A percentile compares a stretch with the other conserved stretches of the same genome.
phyloP scores from a whole-genome alignment of 1,140 invertebrate species.

The Metopolophium dirhodum region DNA sequence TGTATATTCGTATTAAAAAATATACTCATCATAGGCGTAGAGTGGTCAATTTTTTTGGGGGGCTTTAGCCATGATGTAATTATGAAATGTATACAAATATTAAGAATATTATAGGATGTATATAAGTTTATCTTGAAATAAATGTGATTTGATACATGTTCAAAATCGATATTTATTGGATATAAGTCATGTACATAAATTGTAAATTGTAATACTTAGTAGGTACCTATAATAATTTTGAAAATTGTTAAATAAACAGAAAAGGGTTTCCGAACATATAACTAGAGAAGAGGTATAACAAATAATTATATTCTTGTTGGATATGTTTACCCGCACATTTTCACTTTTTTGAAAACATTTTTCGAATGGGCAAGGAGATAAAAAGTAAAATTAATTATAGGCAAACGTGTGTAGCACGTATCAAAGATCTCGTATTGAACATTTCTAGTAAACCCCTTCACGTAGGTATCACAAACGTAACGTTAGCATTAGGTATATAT shows the following conservation, averaged over 20 bases:
- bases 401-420: not conserved
- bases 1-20: too few species aligned
- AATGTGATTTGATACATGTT: too few species aligned
- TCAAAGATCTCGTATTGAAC: not conserved
- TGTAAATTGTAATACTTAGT: not conserved
- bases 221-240: not conserved
- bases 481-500: not conserved
- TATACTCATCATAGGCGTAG: too few species aligned
- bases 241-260: not conserved
- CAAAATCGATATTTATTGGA: not conserved
- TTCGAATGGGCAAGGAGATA: not conserved
- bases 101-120: too few species aligned
- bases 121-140: too few species aligned
- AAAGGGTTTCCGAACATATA: not conserved
- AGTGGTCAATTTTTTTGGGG: too few species aligned
- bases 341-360: conserved; percentile 30
- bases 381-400: conserved; percentile 9
- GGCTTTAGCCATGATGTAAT: too few species aligned
- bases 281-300: not conserved
- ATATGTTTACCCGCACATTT: not conserved
- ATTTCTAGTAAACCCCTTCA: not conserved
- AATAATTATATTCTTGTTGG: not conserved
- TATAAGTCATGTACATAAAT: not conserved
- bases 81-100: too few species aligned
- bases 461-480: not conserved